Base-by-base conservation (phyloP, 2,113 vertebrate species). In the Mus spicilegus region DNA sequence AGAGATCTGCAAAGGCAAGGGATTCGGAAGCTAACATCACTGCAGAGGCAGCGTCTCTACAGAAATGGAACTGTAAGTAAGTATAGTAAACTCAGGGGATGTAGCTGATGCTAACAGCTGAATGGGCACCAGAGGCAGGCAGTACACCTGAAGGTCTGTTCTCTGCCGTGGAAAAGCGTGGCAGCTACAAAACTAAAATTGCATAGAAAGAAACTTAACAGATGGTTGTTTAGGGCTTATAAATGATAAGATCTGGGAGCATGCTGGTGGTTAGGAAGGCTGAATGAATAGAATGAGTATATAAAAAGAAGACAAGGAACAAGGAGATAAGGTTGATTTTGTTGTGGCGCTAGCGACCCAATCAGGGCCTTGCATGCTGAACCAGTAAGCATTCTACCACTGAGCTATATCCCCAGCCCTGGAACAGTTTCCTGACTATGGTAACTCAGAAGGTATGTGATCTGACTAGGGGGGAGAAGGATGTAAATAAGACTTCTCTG, bases 371-470 rank as follows among this genome's bases (percentile, higher is more conserved):
- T 30, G 51, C 24, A 39, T 73, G 24, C 36, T 19, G 13, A 39
- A 9, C n/a, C 51, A 89, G 14, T 17, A 72, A 88, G n/a, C 30
- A 39, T 26, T 58, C 87, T 89, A 61, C 87, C 36, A 89, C 51
- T 75, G 36, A 75, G 36, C 36, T 75, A 75, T n/a, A 89, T 75
- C 51, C 26, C 54, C n/a, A 75, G 4, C 51, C 67, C 33, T 42
- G 51, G 26, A 24, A 46, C 7, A 61, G 22, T 46, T 84, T 91
- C 16, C 49, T 70, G 77, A 92, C 72, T 94, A 26, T 3, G 95
- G 72, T 30, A 94, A 93, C 73, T 96, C 93, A 95, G n/a, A 93
- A 95, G 91, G 89, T n/a, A 86, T 3, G 36, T 58, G 54, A 92
- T 46, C 73, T 67, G 46, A 7, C 51, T 63, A 19, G 56, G 5